Evolutionary conservation across 2,888 invertebrate genomes (phyloP).

Genomic region (Ennomos quercinarius): DNA sequence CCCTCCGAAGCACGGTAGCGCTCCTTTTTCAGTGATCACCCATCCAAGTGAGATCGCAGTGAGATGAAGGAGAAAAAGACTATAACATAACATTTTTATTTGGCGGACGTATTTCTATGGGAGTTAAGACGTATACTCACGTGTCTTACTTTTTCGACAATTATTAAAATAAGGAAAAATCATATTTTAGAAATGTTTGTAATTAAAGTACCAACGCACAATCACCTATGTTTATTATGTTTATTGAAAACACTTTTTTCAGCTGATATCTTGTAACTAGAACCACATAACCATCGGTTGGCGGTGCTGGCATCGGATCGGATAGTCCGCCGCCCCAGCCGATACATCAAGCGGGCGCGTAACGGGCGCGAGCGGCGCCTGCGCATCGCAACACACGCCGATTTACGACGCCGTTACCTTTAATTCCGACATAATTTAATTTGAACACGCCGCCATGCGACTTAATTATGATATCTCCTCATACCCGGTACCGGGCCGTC

Average conservation of each 20-base stretch:
- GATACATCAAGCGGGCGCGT: conserved; percentile 66
- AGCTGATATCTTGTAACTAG: conserved; percentile 1
- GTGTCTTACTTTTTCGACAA: too few relatives aligned
- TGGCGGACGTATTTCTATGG: too few relatives aligned
- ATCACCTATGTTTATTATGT: too few relatives aligned
- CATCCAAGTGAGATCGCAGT: too few relatives aligned
- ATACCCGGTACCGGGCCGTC: conserved; percentile 47
- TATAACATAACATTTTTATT: too few relatives aligned
- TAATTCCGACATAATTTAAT: conserved; percentile 79
- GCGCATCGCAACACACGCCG: conserved; percentile 52
- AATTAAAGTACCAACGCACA: too few relatives aligned
- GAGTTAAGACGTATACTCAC: too few relatives aligned
- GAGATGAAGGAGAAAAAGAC: too few relatives aligned
- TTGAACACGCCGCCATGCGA: conserved; percentile 70
- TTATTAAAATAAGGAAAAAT: too few relatives aligned
- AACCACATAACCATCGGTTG: not conserved
- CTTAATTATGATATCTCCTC: conserved; percentile 76
- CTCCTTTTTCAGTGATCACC: too few relatives aligned
- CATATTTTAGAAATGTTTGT: too few relatives aligned
- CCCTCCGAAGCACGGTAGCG: too few relatives aligned
- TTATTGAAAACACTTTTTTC: not conserved
- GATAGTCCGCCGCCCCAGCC: conserved; percentile 35
- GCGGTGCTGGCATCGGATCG: conserved; percentile 24
- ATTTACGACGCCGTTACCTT: conserved; percentile 72
- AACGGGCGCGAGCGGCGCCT: conserved; percentile 60